These are phyloP conservation scores for Hypselothyrea guttata DNA, from an alignment of 2,888 invertebrate genomes.

Conservation along the genomic window DNA sequence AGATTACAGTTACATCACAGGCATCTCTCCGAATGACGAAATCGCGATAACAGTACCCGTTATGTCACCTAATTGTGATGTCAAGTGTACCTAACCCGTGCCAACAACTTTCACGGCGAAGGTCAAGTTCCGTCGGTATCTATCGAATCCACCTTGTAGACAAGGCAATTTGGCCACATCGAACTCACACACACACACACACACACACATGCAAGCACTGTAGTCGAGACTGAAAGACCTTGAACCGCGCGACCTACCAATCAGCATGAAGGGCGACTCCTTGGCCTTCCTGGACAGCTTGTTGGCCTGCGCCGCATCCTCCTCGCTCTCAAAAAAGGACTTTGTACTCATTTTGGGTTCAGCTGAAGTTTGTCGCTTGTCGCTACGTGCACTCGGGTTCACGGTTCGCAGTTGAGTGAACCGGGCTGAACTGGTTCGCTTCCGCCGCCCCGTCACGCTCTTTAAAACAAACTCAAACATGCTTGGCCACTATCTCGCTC, in stretches of 20 bases:
- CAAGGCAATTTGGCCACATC: no score
- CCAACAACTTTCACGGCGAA: constrained; percentile 15
- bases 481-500: no score
- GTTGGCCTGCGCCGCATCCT: constrained; percentile 67
- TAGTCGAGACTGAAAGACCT: neutral
- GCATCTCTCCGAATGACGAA: constrained; percentile 30
- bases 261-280: constrained; percentile 88
- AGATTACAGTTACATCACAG: constrained; percentile 35
- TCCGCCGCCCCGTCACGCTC: no score
- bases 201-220: constrained; percentile 10
- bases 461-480: no score
- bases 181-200: no score
- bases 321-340: constrained; percentile 77
- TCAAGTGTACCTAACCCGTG: neutral
- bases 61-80: constrained; percentile 53
- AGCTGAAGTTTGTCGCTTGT: no score
- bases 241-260: constrained; percentile 82
- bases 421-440: no score
- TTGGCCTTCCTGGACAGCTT: constrained; percentile 87
- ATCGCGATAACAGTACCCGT: constrained; percentile 20
- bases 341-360: constrained; percentile 69
- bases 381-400: no score
- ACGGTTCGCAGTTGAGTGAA: no score
- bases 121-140: constrained; percentile 55
- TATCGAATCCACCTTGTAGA: constrained; percentile 24